Base-by-base conservation (phyloP, 2,797 vertebrate genomes). In the Spheniscus humboldti region DNA sequence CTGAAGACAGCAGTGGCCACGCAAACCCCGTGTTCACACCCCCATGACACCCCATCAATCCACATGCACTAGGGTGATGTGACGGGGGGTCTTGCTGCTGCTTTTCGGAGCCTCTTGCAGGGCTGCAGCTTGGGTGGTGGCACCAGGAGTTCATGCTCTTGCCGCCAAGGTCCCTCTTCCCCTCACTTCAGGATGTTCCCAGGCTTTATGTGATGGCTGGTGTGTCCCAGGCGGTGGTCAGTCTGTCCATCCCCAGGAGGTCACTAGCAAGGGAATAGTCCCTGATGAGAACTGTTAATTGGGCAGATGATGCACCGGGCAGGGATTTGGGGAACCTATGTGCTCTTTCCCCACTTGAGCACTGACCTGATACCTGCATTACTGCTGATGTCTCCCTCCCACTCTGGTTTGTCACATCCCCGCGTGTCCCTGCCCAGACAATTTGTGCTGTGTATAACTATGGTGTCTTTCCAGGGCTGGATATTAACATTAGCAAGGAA, bases 11-110 rank as follows among this genome's bases (percentile, higher is more conserved):
- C 62, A 30, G 43, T 4, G 27, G 18, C 48, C n/a, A 8, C 1
- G 0, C 30, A 9, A 2, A 8, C 67, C 12, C 31, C 3, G 0
- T 6, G 30, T 71, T 30, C 7, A 2, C 18, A 18, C 30, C 45
- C 20, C 28, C 8, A 0, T 33, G 48, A 35, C 45, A 27, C 31
- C 13, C 33, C 48, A 13, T 11, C 23, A 1, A 2, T 22, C 25
- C 14, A 11, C 7, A 0, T 1, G 8, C 37, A 11, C 35, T 9
- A 33, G 24, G 41, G 22, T 64, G 45, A 48, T 6, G 10, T 3
- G 11, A 18, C 7, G 11, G 0, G 2, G 48, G 24, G 11, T 11
- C 45, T 11, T 8, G 20, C 41, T 78, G 77, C 30, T 45, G 66
- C 19, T 35, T 77, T 57, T 53, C 1, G 2, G 71, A 68, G 18